Percentiles rank a stretch among this genome's conserved stretches.
phyloP scores from a whole-genome alignment of 2,888 invertebrate genomes.

The Malacosoma neustria region DNA sequence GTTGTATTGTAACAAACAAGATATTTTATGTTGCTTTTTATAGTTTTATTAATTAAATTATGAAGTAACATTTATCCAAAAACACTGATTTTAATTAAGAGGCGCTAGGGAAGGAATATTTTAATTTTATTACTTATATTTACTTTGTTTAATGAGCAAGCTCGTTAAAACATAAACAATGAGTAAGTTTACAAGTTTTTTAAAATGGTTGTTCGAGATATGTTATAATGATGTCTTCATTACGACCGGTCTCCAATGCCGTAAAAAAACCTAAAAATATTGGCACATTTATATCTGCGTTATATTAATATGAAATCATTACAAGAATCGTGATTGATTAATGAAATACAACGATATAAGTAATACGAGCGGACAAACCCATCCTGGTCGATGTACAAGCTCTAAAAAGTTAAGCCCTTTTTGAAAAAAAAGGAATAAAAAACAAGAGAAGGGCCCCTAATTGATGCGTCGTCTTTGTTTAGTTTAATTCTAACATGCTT shows the following conservation, averaged over 20 bases:
- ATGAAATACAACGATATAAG: constrained; percentile 64
- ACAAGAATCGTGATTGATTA: constrained; percentile 69
- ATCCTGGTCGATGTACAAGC: constrained; percentile 60
- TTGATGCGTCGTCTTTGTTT: constrained; percentile 76
- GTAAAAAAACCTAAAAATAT: constrained; percentile 9
- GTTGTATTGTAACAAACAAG: background rate
- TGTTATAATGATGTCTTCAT: too few relatives aligned
- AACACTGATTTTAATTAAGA: background rate
- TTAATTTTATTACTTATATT: background rate
- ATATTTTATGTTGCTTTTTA: background rate
- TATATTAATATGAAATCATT: constrained; percentile 61
- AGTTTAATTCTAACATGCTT: constrained; percentile 76
- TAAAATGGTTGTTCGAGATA: too few relatives aligned
- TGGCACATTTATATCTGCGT: constrained; percentile 60
- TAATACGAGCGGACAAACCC: constrained; percentile 55
- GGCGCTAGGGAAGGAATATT: background rate
- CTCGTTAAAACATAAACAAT: background rate
- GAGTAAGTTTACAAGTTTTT: background rate
- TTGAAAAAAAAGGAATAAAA: constrained; percentile 46
- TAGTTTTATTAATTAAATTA: background rate
- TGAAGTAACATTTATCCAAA: background rate
- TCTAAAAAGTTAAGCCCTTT: constrained; percentile 66
- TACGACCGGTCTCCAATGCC: too few relatives aligned
- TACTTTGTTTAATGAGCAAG: background rate
- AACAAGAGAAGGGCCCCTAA: constrained; percentile 59